Evolutionary conservation across 30 jellyfish, hydroid and myxozoan genomes (phyloP), one percentile per base, ranked within the genome.

Genomic region (Pelagia noctiluca): DNA sequence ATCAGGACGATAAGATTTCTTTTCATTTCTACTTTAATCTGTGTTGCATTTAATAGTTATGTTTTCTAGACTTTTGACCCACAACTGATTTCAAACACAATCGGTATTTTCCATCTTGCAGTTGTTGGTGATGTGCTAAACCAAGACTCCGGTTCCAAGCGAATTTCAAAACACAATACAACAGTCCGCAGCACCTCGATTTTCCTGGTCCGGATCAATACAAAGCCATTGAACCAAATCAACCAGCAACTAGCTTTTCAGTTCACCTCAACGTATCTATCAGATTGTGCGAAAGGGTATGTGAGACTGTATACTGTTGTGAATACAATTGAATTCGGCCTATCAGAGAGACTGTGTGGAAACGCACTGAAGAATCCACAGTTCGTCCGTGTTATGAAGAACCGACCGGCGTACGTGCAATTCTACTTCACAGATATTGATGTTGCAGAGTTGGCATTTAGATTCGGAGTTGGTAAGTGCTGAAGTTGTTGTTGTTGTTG

Each of bases 311-410:
- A 34, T 33, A 50, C 78, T 11, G 29, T 76, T 0, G 30, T 29
- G 36, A 34, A 37, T 38, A 36, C 62, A 16, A 29, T 76, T 32
- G 64, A 13, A 62, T 54, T 62, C 70, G 23, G 36, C 34, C n/a
- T 76, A 61, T 19, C 88, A 1, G 67, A 35, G 37, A 60, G 33
- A n/a, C 7, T 76, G 2, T 76, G 88, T 31, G 88, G 88, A n/a
- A 34, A 46, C 11, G 63, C 57, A 3, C 18, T 76, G 11, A 30
- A 61, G 22, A 32, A 54, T 0, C 68, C 76, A 3, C 13, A 30
- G 0, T 23, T 32, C 23, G 78, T 76, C 28, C 35, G 24, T 38
- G 24, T 33, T 61, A 32, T 34, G 35, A 35, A 18, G 22, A n/a
- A 70, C 52, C 61, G 23, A 26, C 50, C 62, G 1, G 16, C 64